Evolutionary conservation across 1,140 invertebrate species (phyloP).

Genomic region (Drosophila hydei): DNA sequence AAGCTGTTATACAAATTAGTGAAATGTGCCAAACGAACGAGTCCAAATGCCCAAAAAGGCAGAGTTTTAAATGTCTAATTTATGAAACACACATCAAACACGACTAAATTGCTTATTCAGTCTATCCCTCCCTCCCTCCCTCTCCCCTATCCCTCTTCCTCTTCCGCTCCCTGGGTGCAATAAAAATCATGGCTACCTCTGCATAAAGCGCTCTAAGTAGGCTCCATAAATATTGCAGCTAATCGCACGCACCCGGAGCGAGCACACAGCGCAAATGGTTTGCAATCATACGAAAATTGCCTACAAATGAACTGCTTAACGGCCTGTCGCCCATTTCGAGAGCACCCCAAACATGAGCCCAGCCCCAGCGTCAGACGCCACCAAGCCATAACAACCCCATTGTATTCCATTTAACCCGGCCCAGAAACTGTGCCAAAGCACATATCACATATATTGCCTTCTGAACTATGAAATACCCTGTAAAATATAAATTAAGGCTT

Average conservation of each 20-base stretch:
- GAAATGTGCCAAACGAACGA: constrained; percentile 25
- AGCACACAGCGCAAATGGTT: constrained; percentile 55
- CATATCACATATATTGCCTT: not conserved
- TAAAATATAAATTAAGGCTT: too few relatives aligned
- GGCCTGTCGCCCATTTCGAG: constrained; percentile 69
- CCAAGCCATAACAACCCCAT: constrained; percentile 32
- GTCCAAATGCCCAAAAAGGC: not conserved
- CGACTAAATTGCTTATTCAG: constrained; percentile 1
- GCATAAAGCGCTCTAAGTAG: constrained; percentile 20
- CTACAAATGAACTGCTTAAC: constrained; percentile 82
- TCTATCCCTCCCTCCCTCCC: not conserved
- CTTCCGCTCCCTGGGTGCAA: constrained; percentile 40
- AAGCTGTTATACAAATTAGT: constrained; percentile 57
- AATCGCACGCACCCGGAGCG: constrained; percentile 56
- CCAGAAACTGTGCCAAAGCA: constrained; percentile 66
- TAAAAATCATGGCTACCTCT: constrained; percentile 66
- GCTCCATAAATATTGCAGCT: constrained; percentile 70
- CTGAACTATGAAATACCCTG: constrained; percentile 11
- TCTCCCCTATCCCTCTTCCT: not conserved
- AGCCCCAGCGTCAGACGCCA: constrained; percentile 6
- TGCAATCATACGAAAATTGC: constrained; percentile 77
- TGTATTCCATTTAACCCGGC: constrained; percentile 65
- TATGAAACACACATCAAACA: constrained; percentile 54
- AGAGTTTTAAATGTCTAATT: constrained; percentile 30
- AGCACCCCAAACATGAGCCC: constrained; percentile 16